Evolutionary conservation across 2,113 vertebrate species (phyloP).

Genomic region (Psophia crepitans): DNA sequence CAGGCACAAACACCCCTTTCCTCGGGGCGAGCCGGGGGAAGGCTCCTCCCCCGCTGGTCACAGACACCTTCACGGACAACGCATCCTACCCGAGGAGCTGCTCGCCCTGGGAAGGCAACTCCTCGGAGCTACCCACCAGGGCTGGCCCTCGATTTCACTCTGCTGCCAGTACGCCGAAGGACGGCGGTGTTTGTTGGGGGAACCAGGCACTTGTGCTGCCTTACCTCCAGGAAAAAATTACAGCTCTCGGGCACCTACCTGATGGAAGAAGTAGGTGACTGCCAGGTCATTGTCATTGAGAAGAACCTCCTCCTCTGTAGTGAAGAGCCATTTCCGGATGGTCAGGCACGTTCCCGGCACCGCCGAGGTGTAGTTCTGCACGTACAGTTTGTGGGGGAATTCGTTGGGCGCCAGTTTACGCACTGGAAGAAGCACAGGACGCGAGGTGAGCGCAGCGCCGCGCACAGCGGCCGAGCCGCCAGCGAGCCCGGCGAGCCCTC

Average conservation of each 20-base stretch:
- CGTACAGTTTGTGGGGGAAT: conserved; percentile 97
- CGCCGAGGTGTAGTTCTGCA: conserved; percentile 96
- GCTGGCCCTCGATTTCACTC: neutral
- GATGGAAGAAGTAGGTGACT: conserved; percentile 94
- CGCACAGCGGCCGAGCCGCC: neutral
- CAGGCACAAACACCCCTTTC: neutral
- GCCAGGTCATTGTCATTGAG: conserved; percentile 93
- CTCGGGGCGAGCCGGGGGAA: neutral
- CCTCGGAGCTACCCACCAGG: neutral
- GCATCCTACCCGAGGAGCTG: neutral
- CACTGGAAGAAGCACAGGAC: conserved; percentile 66
- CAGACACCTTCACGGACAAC: neutral
- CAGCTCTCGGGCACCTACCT: conserved; percentile 71
- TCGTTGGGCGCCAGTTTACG: conserved; percentile 94
- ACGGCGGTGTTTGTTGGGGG: neutral
- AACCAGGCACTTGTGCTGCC: rapidly evolving
- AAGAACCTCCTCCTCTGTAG: conserved; percentile 89
- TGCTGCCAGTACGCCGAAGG: neutral
- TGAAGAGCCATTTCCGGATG: conserved; percentile 95
- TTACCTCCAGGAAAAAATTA: neutral
- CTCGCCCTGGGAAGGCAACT: neutral
- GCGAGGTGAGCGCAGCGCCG: rapidly evolving
- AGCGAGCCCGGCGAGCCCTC: rapidly evolving
- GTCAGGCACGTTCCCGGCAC: conserved; percentile 94
- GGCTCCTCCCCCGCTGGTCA: neutral